Base-by-base conservation (phyloP, 2,797 vertebrate species). In the Sebastiscus albofasciatus region DNA sequence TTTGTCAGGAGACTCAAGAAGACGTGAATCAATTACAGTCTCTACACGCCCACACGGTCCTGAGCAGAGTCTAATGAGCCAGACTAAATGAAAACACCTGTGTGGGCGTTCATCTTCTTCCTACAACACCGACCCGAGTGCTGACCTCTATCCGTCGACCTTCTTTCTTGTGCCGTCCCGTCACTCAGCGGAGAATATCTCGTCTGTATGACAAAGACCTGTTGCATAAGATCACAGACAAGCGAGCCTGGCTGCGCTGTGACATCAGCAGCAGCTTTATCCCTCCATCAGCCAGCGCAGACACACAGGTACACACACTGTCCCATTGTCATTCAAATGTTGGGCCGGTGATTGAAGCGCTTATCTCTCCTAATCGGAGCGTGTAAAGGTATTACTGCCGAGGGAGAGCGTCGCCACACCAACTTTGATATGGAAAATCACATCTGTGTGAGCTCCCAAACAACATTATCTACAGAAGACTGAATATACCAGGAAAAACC, bases 341-440 rank as follows among this genome's bases (percentile, higher is more conserved):
- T 71, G 46, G 73, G 59, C 62, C 65, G 77, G 29, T 86, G 89
- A 92, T 84, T 87, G 85, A 87, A 88, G 90, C 52, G 36, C 84
- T 91, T 91, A 93, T 94, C 88, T 72, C 52, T 26, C 61, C 68
- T 86, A 88, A 93, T 93, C 82, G 73, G 83, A 78, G 84, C 73
- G n/a, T 90, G 89, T 81, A 72, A 84, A 92, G 87, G 87, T 87
- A 89, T 92, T 84, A 89, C 83, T 87, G 88, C 80, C 14, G 82
- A 72, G 86, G 82, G 80, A 82, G 67, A 85, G 81, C 36, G 39
- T 80, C 34, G 67, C 80, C 77, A 78, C 80, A 79, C 77, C 75
- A 87, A 85, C 83, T 87, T 87, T 93, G 88, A 94, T 89, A 87
- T 90, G 87, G 84, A 93, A 94, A 93, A 91, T 87, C 81, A 80